These are phyloP conservation scores for Poeciliopsis prolifica DNA, from an alignment of 2,113 vertebrate species.

Conservation along the genomic window DNA sequence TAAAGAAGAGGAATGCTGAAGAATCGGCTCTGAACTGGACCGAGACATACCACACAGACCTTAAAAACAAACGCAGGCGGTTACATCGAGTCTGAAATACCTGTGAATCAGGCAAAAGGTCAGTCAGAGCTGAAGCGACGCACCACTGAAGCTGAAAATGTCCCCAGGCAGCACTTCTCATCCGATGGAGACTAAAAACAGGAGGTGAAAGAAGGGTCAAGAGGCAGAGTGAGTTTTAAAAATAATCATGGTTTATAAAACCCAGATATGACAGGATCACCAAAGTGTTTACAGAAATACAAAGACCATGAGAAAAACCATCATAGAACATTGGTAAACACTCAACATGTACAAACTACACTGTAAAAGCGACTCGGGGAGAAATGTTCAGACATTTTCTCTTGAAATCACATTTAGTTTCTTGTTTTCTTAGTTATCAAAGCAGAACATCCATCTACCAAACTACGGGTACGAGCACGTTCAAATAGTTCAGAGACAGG, in stretches of 20 bases:
- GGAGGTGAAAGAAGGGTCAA: slow-evolving; percentile 37
- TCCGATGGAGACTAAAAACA: background rate
- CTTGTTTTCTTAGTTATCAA: slow-evolving; percentile 77
- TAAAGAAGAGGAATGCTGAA: background rate
- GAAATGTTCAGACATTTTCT: slow-evolving; percentile 76
- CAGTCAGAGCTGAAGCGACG: no score
- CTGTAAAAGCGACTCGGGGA: slow-evolving; percentile 62
- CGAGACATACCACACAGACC: background rate
- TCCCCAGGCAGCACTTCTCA: background rate
- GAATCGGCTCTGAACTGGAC: background rate
- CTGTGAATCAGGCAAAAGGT: background rate
- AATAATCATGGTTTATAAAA: slow-evolving; percentile 89
- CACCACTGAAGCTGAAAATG: no score
- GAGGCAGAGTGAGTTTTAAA: slow-evolving; percentile 80
- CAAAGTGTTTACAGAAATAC: slow-evolving; percentile 86
- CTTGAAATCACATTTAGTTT: slow-evolving; percentile 90
- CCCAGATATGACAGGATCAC: slow-evolving; percentile 86
- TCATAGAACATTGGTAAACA: slow-evolving; percentile 77
- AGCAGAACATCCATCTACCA: slow-evolving; percentile 90
- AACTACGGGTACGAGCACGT: slow-evolving; percentile 90
- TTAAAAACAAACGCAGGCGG: background rate
- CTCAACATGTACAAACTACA: slow-evolving; percentile 81
- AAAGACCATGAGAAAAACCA: slow-evolving; percentile 82
- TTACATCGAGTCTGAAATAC: background rate
- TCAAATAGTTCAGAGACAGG: slow-evolving; percentile 83